Evolutionary conservation across 2,888 invertebrate species (phyloP).

Genomic region (Notodromas monacha): DNA sequence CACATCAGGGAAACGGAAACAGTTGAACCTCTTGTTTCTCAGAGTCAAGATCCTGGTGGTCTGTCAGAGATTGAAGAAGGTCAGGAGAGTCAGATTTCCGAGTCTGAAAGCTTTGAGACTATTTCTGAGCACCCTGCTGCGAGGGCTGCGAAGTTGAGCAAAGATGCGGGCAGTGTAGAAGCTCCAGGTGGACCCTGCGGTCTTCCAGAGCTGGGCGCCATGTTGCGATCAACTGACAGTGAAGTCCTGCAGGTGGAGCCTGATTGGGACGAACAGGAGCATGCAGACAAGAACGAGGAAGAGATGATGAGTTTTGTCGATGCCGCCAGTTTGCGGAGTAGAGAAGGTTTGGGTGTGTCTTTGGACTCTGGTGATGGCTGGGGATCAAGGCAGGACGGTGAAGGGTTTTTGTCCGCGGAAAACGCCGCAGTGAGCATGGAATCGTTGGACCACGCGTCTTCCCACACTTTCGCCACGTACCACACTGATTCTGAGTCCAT

Average conservation of each 20-base stretch:
- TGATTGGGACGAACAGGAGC: too few species aligned
- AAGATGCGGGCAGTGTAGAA: too few species aligned
- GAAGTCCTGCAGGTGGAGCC: too few species aligned
- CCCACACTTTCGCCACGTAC: constrained; percentile 44
- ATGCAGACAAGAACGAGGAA: constrained; percentile 25
- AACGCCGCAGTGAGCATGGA: constrained; percentile 30
- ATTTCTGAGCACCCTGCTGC: constrained; percentile 15
- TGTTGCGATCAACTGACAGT: too few species aligned
- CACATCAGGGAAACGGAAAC: constrained; percentile 51
- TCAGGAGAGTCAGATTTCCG: constrained; percentile 19
- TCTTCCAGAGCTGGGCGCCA: too few species aligned
- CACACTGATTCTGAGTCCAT: constrained; percentile 51
- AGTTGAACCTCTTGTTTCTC: constrained; percentile 46
- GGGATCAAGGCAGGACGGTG: too few species aligned
- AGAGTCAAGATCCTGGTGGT: constrained; percentile 49
- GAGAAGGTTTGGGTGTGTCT: too few species aligned
- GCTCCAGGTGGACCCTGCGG: too few species aligned
- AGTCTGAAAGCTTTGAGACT: constrained; percentile 26
- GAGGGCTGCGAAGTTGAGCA: too few species aligned
- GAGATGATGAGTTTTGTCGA: constrained; percentile 28
- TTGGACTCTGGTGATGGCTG: too few species aligned
- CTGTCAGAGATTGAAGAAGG: constrained; percentile 21
- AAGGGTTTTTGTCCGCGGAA: too few species aligned
- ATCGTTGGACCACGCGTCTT: constrained; percentile 28
- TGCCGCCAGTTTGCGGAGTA: too few species aligned